phyloP scores from a whole-genome alignment of 2,888 invertebrate species.

The Melinaea marsaeus region DNA sequence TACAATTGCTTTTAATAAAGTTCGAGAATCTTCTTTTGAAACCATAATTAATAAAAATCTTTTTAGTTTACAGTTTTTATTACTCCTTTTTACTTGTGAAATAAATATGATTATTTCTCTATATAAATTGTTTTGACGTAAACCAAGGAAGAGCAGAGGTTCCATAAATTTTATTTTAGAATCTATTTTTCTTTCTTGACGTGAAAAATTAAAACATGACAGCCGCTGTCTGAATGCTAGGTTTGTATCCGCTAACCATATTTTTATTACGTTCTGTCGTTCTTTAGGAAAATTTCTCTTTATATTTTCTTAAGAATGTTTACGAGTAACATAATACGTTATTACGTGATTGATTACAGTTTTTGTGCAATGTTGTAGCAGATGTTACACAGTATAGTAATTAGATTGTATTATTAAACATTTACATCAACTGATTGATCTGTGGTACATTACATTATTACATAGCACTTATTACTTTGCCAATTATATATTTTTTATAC shows the following conservation, averaged over 20 bases:
- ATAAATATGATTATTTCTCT: no score
- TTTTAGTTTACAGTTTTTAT: no score
- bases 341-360: conserved; percentile 5
- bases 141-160: neutral
- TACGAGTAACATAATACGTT: conserved; percentile 2
- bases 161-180: conserved; percentile 2
- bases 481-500: no score
- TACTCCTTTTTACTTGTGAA: no score
- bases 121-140: neutral
- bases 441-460: neutral
- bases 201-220: conserved; percentile 23
- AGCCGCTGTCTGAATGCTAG: conserved; percentile 14
- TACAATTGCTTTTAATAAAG: no score
- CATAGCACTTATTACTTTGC: no score
- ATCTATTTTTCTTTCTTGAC: conserved; percentile 6
- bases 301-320: neutral
- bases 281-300: conserved; percentile 6
- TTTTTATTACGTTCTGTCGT: conserved; percentile 9
- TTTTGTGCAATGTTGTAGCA: conserved; percentile 5
- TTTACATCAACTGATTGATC: conserved; percentile 4
- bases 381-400: conserved; percentile 2
- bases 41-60: no score
- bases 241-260: conserved; percentile 15
- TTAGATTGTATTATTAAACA: conserved; percentile 4
- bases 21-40: no score